phyloP scores from a whole-genome alignment of 2,888 invertebrate species.

The Diarsia mendica region DNA sequence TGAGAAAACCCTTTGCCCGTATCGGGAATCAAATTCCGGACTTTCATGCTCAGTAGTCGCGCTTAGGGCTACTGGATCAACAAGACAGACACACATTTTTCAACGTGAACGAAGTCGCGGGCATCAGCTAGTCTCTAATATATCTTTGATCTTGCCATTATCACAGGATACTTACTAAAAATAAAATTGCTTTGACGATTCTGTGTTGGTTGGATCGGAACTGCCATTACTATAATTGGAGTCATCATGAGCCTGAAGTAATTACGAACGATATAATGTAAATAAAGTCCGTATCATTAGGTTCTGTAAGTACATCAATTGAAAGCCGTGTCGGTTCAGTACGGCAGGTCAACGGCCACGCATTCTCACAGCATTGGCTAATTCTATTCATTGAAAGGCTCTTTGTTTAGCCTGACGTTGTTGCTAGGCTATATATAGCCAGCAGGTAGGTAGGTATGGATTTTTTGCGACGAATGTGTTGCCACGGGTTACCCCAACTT shows the following conservation, averaged over 20 bases:
- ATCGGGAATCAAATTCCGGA: too few species aligned
- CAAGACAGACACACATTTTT: too few species aligned
- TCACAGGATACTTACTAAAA: not conserved
- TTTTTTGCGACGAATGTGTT: conserved; percentile 47
- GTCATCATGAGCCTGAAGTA: conserved; percentile 28
- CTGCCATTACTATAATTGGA: conserved; percentile 21
- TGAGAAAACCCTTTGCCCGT: too few species aligned
- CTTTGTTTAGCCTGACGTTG: conserved; percentile 55
- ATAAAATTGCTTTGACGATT: not conserved
- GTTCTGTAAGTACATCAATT: conserved; percentile 38
- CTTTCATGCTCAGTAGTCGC: too few species aligned
- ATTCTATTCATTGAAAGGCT: conserved; percentile 61
- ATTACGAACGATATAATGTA: conserved; percentile 19
- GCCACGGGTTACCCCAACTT: conserved; percentile 44
- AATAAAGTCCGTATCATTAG: conserved; percentile 28
- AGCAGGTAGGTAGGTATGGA: conserved; percentile 31
- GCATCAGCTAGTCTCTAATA: too few species aligned
- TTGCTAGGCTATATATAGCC: conserved; percentile 51
- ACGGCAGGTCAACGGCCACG: conserved; percentile 62
- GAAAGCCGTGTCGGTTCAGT: conserved; percentile 42
- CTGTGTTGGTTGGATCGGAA: not conserved
- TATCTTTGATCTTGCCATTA: too few species aligned
- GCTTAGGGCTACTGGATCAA: too few species aligned
- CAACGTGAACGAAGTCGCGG: too few species aligned
- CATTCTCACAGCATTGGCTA: conserved; percentile 61